Percentiles rank a stretch among this genome's conserved stretches.
phyloP scores from a whole-genome alignment of 2,797 vertebrate genomes.

The Poecile montanus region DNA sequence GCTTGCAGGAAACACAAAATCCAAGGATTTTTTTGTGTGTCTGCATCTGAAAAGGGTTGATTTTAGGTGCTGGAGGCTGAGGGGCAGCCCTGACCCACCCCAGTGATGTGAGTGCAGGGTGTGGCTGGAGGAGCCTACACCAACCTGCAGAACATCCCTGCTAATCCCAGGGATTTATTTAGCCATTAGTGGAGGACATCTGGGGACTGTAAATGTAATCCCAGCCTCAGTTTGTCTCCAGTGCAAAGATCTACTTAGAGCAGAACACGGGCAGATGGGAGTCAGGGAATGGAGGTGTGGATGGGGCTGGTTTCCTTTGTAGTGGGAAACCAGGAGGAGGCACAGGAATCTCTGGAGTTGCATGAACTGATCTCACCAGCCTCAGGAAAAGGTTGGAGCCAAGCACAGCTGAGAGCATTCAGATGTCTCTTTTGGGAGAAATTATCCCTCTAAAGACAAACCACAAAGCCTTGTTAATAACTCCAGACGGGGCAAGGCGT shows the following conservation, averaged over 20 bases:
- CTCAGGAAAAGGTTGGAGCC: neutral
- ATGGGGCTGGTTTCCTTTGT: neutral
- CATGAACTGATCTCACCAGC: neutral
- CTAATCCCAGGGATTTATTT: neutral
- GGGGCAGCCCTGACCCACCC: neutral
- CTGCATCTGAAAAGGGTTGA: neutral
- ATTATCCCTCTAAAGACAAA: neutral
- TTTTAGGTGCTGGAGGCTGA: neutral
- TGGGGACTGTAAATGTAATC: neutral
- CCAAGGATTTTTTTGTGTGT: neutral
- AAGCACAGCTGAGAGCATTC: neutral
- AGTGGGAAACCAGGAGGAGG: neutral
- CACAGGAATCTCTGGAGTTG: neutral
- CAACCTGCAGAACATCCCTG: neutral
- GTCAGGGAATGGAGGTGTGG: neutral
- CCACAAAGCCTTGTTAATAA: neutral
- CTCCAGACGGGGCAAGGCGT: neutral
- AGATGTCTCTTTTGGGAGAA: neutral
- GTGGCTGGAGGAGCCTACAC: neutral
- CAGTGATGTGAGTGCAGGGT: neutral
- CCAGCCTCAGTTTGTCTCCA: neutral
- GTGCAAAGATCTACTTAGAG: neutral
- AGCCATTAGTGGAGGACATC: neutral
- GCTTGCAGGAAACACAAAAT: neutral
- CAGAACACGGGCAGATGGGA: neutral